Evolutionary conservation across 2,113 vertebrate genomes (phyloP).

Genomic region (Lycocorax pyrrhopterus): DNA sequence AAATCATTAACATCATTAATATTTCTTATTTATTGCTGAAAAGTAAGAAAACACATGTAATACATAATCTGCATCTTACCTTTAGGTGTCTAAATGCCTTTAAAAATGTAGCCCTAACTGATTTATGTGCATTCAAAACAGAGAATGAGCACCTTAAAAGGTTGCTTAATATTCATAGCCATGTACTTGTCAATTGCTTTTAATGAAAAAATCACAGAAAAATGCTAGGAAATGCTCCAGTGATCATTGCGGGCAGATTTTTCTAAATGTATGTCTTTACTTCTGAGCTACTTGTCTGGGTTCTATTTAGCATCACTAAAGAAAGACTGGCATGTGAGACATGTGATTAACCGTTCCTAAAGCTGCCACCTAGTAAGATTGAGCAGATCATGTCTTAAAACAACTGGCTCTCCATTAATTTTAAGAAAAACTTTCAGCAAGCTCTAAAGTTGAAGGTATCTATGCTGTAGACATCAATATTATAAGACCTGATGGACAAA

Average conservation of each 20-base stretch:
- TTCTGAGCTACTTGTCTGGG: neutral
- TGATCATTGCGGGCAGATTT: neutral
- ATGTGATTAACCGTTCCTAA: neutral
- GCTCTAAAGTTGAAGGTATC: neutral
- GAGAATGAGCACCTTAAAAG: neutral
- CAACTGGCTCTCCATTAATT: neutral
- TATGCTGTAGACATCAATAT: neutral
- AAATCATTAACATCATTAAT: neutral
- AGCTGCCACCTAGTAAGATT: neutral
- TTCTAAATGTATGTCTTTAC: neutral
- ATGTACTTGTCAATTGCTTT: neutral
- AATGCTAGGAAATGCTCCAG: neutral
- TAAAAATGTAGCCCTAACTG: neutral
- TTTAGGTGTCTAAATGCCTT: neutral
- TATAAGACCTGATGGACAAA: neutral
- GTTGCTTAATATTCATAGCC: neutral
- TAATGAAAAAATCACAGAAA: slow-evolving; percentile 19
- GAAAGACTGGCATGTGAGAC: neutral
- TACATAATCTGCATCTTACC: neutral
- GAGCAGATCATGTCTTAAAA: neutral
- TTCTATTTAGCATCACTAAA: neutral
- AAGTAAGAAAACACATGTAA: neutral
- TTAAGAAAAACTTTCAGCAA: neutral
- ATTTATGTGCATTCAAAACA: neutral
- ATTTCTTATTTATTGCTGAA: slow-evolving; percentile 20